A percentile compares a stretch with the other conserved stretches of the same genome.
Evolutionary conservation across 2,888 invertebrate genomes (phyloP).

Genomic region (Dioctria linearis): DNA sequence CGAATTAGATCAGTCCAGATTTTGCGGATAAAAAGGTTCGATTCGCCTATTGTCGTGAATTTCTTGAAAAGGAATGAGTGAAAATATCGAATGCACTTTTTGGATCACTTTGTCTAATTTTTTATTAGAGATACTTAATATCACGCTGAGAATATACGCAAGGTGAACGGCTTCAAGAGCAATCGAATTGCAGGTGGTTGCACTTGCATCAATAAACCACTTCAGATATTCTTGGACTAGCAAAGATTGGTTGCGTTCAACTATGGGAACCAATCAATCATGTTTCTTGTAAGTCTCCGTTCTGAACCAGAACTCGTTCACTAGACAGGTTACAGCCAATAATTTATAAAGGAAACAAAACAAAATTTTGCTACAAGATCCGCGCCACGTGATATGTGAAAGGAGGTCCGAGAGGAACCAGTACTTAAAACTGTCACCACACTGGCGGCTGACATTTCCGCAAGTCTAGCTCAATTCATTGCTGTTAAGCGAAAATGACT

Average conservation of each 20-base stretch:
- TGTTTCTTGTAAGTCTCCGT: not conserved
- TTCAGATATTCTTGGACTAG: not conserved
- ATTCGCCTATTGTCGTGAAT: constrained; percentile 6
- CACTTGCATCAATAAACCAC: constrained; percentile 3
- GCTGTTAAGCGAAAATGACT: not conserved
- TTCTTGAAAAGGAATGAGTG: not conserved
- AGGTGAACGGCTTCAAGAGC: not conserved
- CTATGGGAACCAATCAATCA: not conserved
- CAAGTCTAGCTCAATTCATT: not conserved
- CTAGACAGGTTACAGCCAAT: not conserved
- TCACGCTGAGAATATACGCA: not conserved
- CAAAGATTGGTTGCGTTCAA: no score
- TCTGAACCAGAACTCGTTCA: not conserved
- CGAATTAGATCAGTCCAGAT: not conserved
- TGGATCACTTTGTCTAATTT: not conserved
- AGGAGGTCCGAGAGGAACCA: not conserved
- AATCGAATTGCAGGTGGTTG: constrained; percentile 3
- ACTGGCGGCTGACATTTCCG: not conserved
- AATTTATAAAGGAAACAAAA: not conserved
- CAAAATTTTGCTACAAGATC: not conserved
- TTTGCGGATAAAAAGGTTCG: constrained; percentile 7
- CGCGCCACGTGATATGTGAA: not conserved
- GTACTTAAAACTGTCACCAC: not conserved
- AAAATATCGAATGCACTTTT: constrained; percentile 20
- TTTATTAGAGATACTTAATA: not conserved